A percentile compares a stretch with the other conserved stretches of the same genome.
Conservation (phyloP, 2,888 invertebrate species). For the Drosophila parthenogenetica region DNA sequence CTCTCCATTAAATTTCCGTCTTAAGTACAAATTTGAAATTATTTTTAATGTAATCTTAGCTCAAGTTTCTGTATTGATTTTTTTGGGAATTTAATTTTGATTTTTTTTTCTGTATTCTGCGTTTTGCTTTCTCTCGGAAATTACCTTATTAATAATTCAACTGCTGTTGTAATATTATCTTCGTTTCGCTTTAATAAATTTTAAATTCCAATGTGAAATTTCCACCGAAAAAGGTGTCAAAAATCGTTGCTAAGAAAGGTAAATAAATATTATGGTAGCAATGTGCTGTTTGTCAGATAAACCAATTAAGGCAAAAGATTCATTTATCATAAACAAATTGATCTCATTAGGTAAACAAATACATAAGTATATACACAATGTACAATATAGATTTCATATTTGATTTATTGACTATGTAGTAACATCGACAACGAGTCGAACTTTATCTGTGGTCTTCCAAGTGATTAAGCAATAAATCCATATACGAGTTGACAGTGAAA, state of each 20-base stretch:
- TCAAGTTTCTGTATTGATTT: neutral
- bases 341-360: constrained; percentile 27
- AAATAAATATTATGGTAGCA: neutral
- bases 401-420: constrained; percentile 58
- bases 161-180: constrained; percentile 7
- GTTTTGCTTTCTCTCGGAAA: constrained; percentile 3
- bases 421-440: constrained; percentile 18
- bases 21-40: neutral
- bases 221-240: neutral
- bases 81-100: neutral
- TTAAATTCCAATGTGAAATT: constrained; percentile 11
- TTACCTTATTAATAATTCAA: constrained; percentile 31
- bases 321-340: constrained; percentile 33
- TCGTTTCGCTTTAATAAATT: constrained; percentile 20
- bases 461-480: constrained; percentile 77
- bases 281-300: constrained; percentile 1
- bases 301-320: constrained; percentile 1
- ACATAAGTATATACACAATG: neutral
- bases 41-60: constrained; percentile 1
- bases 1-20: neutral
- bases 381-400: constrained; percentile 33
- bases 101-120: neutral
- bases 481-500: constrained; percentile 71
- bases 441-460: constrained; percentile 74
- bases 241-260: neutral